Evolutionary conservation across 1,140 invertebrate genomes (phyloP).

Genomic region (Cephus cinctus): DNA sequence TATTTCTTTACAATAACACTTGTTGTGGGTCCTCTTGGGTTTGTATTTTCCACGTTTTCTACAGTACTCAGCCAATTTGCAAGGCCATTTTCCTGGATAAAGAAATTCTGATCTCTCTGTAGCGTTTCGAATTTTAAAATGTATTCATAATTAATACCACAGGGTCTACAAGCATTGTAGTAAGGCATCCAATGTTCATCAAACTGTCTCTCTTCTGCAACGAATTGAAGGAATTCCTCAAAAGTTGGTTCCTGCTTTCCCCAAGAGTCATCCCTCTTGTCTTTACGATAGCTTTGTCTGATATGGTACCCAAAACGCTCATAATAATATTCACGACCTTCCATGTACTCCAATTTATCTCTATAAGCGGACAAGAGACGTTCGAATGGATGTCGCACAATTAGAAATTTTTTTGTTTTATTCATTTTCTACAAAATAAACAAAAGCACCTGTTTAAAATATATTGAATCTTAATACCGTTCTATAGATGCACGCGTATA

Average conservation of each 20-base stretch:
- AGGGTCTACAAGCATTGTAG: constrained; percentile 48
- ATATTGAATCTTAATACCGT: background rate
- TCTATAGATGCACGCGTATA: background rate
- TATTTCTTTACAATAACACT: constrained; percentile 60
- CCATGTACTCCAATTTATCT: constrained; percentile 62
- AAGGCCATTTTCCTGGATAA: constrained; percentile 64
- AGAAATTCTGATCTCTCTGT: constrained; percentile 64
- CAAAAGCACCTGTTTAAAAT: background rate
- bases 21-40: constrained; percentile 57
- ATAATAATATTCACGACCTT: constrained; percentile 49
- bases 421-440: constrained; percentile 26
- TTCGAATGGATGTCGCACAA: constrained; percentile 67
- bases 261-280: constrained; percentile 23
- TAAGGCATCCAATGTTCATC: constrained; percentile 58
- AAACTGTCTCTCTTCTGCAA: constrained; percentile 51
- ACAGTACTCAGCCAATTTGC: constrained; percentile 55
- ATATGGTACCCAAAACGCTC: constrained; percentile 45
- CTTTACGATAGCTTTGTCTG: constrained; percentile 49
- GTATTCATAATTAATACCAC: constrained; percentile 46
- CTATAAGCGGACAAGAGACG: constrained; percentile 64
- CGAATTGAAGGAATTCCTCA: constrained; percentile 69
- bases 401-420: constrained; percentile 42
- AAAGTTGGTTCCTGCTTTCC: constrained; percentile 62
- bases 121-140: constrained; percentile 53
- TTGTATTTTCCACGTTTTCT: constrained; percentile 54